Percentiles rank a stretch among this genome's conserved stretches.
phyloP scores from a whole-genome alignment of 2,888 invertebrate species.

The Caenorhabditis plicata region DNA sequence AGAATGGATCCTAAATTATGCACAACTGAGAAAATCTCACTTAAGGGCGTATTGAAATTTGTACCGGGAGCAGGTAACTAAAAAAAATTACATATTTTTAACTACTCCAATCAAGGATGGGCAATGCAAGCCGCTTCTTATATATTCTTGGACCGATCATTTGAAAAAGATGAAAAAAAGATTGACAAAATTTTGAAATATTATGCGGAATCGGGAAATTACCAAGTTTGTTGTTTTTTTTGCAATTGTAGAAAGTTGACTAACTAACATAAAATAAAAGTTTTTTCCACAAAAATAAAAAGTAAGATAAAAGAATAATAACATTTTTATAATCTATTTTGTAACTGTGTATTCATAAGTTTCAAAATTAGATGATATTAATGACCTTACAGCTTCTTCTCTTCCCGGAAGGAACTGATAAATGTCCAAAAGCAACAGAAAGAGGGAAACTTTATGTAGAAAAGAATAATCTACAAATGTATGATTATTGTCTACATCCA shows the following conservation, averaged over 20 bases:
- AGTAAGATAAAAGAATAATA: too few relatives aligned
- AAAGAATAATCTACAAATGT: constrained; percentile 70
- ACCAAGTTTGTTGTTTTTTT: constrained; percentile 64
- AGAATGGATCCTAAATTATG: constrained; percentile 72
- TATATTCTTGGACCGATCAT: constrained; percentile 80
- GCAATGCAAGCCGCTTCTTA: constrained; percentile 86
- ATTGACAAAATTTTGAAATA: constrained; percentile 77
- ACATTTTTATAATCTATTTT: too few relatives aligned
- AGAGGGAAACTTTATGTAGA: constrained; percentile 77
- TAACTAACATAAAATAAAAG: neutral
- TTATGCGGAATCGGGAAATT: constrained; percentile 73
- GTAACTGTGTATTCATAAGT: too few relatives aligned
- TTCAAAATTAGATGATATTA: too few relatives aligned
- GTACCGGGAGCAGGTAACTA: constrained; percentile 62
- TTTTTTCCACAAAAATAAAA: neutral
- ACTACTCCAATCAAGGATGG: too few relatives aligned
- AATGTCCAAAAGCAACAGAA: constrained; percentile 74
- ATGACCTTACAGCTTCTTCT: constrained; percentile 76
- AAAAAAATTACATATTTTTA: too few relatives aligned
- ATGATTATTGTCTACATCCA: constrained; percentile 81
- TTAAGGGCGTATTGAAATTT: constrained; percentile 71
- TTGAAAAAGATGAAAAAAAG: constrained; percentile 77
- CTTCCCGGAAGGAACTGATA: constrained; percentile 85
- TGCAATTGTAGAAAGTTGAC: too few relatives aligned
- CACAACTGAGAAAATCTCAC: constrained; percentile 76